phyloP scores from a whole-genome alignment of 2,113 vertebrate species.

The Myrmecophaga tridactyla region DNA sequence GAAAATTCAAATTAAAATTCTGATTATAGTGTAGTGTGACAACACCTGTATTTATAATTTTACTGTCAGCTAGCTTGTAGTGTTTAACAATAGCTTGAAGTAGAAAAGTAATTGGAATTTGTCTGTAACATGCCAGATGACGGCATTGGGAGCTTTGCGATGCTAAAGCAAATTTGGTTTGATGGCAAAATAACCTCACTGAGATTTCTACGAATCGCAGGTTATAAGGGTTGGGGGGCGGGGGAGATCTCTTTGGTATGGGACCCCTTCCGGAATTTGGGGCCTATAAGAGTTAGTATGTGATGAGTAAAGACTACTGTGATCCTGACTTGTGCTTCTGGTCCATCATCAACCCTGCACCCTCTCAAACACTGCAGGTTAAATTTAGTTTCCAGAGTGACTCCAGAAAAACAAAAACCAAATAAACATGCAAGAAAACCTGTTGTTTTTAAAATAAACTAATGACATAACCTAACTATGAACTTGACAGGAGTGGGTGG shows the following conservation, averaged over 20 bases:
- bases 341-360: neutral
- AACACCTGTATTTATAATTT: conserved; percentile 95
- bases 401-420: conserved; percentile 47
- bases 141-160: conserved; percentile 83
- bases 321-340: neutral
- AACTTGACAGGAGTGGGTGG: neutral
- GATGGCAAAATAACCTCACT: conserved; percentile 86
- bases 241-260: conserved; percentile 9
- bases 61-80: conserved; percentile 90
- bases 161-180: conserved; percentile 84
- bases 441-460: conserved; percentile 17
- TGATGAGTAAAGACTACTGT: neutral
- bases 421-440: neutral
- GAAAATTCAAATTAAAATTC: conserved; percentile 94
- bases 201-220: conserved; percentile 69
- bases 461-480: neutral
- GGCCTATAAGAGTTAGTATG: neutral
- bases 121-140: conserved; percentile 90
- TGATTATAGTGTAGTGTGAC: conserved; percentile 92
- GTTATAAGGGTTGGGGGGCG: conserved; percentile 51
- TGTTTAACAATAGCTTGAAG: conserved; percentile 91
- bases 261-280: neutral
- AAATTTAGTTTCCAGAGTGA: conserved; percentile 7
- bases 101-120: conserved; percentile 91
- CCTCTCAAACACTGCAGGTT: neutral